These are phyloP conservation scores for Anarsia innoxiella DNA, from an alignment of 2,888 invertebrate genomes.

Conservation along the genomic window DNA sequence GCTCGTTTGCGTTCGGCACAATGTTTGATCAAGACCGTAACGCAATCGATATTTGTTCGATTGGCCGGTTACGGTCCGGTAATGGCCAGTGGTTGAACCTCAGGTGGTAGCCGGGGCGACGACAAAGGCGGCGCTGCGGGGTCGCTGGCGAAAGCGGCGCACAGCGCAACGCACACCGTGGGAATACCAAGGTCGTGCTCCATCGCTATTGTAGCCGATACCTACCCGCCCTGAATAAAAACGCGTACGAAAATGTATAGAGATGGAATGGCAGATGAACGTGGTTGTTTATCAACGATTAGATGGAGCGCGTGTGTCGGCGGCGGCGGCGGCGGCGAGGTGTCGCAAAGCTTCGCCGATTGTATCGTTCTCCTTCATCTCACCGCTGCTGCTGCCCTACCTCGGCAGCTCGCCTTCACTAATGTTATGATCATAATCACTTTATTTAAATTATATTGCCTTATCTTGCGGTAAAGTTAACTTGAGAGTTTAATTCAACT, in stretches of 20 bases:
- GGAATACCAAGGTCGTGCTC: slow-evolving; percentile 33
- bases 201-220: slow-evolving; percentile 17
- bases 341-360: slow-evolving; percentile 55
- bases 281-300: slow-evolving; percentile 51
- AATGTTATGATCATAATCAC: slow-evolving; percentile 47
- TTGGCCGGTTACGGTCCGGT: slow-evolving; percentile 34
- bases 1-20: slow-evolving; percentile 42
- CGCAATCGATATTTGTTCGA: slow-evolving; percentile 29
- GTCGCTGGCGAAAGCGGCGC: slow-evolving; percentile 13
- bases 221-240: slow-evolving; percentile 3
- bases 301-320: slow-evolving; percentile 58
- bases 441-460: slow-evolving; percentile 47
- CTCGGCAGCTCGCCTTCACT: slow-evolving; percentile 32
- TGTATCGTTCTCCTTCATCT: slow-evolving; percentile 58
- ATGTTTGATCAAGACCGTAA: slow-evolving; percentile 46
- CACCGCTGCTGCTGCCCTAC: slow-evolving; percentile 41
- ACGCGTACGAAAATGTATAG: slow-evolving; percentile 23
- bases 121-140: slow-evolving; percentile 16
- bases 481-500: too few relatives aligned
- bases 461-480: too few relatives aligned
- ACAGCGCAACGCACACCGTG: slow-evolving; percentile 31
- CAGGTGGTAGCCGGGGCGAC: slow-evolving; percentile 4
- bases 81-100: slow-evolving; percentile 19
- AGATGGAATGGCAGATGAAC: slow-evolving; percentile 60
- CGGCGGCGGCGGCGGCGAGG: slow-evolving; percentile 45